These are phyloP conservation scores for Pachyuromys duprasi DNA, from an alignment of 2,797 vertebrate species.

Conservation along the genomic window DNA sequence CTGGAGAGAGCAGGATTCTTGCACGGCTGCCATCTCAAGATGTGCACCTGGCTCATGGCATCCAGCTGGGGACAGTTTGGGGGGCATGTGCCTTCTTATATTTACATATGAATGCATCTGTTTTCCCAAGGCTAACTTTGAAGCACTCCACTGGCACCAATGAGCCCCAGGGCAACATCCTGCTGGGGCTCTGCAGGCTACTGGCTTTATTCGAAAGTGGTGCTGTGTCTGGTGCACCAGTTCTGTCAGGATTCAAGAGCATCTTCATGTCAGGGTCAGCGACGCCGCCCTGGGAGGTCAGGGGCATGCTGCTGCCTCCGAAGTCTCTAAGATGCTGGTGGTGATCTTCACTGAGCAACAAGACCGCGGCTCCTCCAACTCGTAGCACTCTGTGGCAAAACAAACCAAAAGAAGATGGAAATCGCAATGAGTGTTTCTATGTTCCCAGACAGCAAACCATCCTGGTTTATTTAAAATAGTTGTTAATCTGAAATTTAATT, in stretches of 20 bases:
- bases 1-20: neutral
- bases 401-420: neutral
- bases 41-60: neutral
- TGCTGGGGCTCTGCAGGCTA: neutral
- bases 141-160: conserved; percentile 87
- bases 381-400: conserved; percentile 90
- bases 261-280: neutral
- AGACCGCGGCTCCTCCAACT: conserved; percentile 89
- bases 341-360: conserved; percentile 93
- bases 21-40: neutral
- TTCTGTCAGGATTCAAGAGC: neutral
- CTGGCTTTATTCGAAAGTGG: neutral
- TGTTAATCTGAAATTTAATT: conserved; percentile 76
- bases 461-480: conserved; percentile 56
- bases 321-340: conserved; percentile 81
- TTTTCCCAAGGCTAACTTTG: conserved; percentile 92
- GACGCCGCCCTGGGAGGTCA: accelerated
- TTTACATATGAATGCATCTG: conserved; percentile 93
- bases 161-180: conserved; percentile 69
- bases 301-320: neutral
- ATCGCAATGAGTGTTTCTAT: conserved; percentile 29
- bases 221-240: neutral
- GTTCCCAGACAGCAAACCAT: conserved; percentile 53
- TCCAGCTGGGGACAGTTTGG: neutral
- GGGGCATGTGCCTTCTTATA: conserved; percentile 88